Percentiles rank a stretch among this genome's conserved stretches.
Evolutionary conservation across 1,140 invertebrate species (phyloP).

Genomic region (Drosophila bipectinata): DNA sequence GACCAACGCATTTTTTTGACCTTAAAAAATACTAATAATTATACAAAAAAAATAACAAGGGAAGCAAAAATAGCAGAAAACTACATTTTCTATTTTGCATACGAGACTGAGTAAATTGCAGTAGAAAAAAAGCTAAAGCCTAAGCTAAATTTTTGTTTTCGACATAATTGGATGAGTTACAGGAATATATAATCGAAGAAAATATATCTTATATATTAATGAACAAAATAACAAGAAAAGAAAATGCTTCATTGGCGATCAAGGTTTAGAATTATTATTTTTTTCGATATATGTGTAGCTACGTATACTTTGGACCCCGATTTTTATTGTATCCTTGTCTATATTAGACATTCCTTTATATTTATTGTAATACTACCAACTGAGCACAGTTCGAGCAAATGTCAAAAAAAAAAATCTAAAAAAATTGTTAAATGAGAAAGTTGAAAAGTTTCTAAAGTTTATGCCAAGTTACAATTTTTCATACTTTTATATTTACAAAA

Average conservation of each 20-base stretch:
- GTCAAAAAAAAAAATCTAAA: constrained; percentile 30
- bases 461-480: constrained; percentile 41
- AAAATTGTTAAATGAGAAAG: constrained; percentile 30
- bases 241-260: constrained; percentile 61
- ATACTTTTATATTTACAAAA: constrained; percentile 28
- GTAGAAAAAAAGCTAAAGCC: constrained; percentile 37
- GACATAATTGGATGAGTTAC: constrained; percentile 64
- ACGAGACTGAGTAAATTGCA: constrained; percentile 67
- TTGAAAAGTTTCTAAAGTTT: constrained; percentile 34
- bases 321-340: constrained; percentile 76
- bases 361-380: constrained; percentile 50
- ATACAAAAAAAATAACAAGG: constrained; percentile 43
- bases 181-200: constrained; percentile 58
- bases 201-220: constrained; percentile 11
- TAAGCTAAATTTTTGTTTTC: constrained; percentile 31
- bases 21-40: constrained; percentile 29
- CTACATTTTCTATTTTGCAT: constrained; percentile 71
- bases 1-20: constrained; percentile 49
- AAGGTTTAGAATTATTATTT: constrained; percentile 45
- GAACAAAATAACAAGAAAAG: constrained; percentile 6
- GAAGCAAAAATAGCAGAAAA: constrained; percentile 63
- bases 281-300: constrained; percentile 44
- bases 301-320: constrained; percentile 68
- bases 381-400: constrained; percentile 37
- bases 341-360: constrained; percentile 71